Base-by-base conservation (phyloP, 2,113 vertebrate species). In the Hiodon alosoides region DNA sequence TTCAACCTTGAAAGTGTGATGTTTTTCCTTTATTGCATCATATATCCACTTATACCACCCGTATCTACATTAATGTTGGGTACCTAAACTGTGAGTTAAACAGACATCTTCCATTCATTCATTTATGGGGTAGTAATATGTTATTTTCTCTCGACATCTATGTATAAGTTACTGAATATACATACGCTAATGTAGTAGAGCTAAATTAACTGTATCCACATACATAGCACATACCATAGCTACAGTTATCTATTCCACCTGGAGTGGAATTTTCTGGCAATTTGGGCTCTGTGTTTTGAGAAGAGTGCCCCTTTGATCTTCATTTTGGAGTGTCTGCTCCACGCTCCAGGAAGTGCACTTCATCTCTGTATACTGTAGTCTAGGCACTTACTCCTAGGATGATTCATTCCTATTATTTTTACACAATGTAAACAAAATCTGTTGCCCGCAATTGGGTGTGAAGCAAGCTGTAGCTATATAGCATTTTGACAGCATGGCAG, bases 341-440 rank as follows among this genome's bases (percentile, higher is more conserved):
- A 7, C 17, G 11, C 52, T 61, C 58, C 57, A n/a, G 57, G 58
- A 71, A 71, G 6, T 31, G 3, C 5, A 51, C 47, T 46, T 72
- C 2, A 71, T 58, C 3, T 13, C 53, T 16, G 67, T 53, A 14
- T 46, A 47, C 9, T 52, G 50, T 53, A 53, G 10, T 7, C 11
- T 54, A n/a, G 14, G n/a, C 3, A 46, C 14, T 11, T 4, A 31
- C 14, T 10, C 14, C 6, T 48, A 51, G 47, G 58, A 16, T 10
- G 7, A 4, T 52, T 57, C 3, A 51, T 67, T 74, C 64, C 31
- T n/a, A 47, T 69, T 61, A 58, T 16, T 1, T 31, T 31, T 17
- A 60, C 61, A 46, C 10, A 3, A 51, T 53, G 57, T 69, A 75
- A 75, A 68, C 48, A n/a, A 52, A 59, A 59, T 50, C 65, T 14